These are phyloP conservation scores for Pavo muticus DNA, from an alignment of 2,113 vertebrate genomes.

Conservation along the genomic window DNA sequence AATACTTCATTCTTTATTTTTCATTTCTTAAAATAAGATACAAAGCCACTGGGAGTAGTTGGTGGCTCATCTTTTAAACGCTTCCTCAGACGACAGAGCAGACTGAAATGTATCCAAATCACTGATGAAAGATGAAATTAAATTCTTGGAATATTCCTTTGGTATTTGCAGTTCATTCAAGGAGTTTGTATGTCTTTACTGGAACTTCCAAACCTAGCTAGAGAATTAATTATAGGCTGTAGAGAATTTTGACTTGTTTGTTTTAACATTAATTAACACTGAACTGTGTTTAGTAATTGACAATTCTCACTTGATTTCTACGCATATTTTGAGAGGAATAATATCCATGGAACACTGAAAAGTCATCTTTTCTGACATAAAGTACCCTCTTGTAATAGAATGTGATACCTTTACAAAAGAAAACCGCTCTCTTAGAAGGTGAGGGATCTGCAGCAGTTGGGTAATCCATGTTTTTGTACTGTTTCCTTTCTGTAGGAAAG, in stretches of 20 bases:
- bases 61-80: neutral
- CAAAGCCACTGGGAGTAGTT: neutral
- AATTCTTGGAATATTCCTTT: conserved; percentile 9
- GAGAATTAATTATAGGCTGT: neutral
- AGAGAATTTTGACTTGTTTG: neutral
- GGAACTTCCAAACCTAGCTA: neutral
- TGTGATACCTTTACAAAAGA: neutral
- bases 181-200: neutral
- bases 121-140: neutral
- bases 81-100: neutral
- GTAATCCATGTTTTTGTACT: neutral
- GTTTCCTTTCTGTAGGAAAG: neutral
- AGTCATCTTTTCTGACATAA: neutral
- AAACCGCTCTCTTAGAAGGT: neutral
- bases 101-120: neutral
- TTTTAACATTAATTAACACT: neutral
- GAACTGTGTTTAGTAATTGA: neutral
- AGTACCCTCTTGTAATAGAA: neutral
- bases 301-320: neutral
- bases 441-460: neutral
- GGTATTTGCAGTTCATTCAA: neutral
- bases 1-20: neutral
- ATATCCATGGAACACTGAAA: neutral
- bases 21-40: neutral
- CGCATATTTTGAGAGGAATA: neutral